Evolutionary conservation across 2,113 vertebrate genomes (phyloP).

Genomic region (Cebidichthys violaceus): DNA sequence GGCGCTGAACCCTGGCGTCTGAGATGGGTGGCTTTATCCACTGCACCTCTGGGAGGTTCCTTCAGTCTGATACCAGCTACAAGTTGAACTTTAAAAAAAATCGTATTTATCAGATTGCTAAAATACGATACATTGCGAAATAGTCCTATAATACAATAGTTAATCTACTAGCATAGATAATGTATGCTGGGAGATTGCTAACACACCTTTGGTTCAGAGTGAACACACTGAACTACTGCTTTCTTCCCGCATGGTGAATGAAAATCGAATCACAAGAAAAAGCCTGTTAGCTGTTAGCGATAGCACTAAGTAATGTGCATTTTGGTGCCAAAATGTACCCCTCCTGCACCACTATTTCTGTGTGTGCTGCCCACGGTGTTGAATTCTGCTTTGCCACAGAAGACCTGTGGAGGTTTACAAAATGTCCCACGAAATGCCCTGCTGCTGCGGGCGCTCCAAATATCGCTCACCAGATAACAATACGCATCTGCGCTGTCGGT

Average conservation of each 20-base stretch:
- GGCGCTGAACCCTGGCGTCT: neutral
- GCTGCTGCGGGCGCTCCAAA: slow-evolving; percentile 35
- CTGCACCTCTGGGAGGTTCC: neutral
- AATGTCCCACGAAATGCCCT: slow-evolving; percentile 35
- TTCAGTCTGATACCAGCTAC: neutral
- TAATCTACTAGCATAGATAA: neutral
- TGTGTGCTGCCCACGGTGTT: slow-evolving; percentile 43
- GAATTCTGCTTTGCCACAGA: slow-evolving; percentile 33
- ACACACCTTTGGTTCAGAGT: neutral
- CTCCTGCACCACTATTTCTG: slow-evolving; percentile 4
- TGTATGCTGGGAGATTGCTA: neutral
- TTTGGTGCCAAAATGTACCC: slow-evolving; percentile 6
- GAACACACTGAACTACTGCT: neutral
- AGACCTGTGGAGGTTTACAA: slow-evolving; percentile 44
- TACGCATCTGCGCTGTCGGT: slow-evolving; percentile 23
- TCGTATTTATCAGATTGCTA: neutral
- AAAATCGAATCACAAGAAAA: neutral
- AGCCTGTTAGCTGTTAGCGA: neutral
- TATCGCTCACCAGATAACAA: slow-evolving; percentile 28
- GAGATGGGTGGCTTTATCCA: neutral
- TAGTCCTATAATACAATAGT: neutral
- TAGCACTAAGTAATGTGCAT: slow-evolving; percentile 10
- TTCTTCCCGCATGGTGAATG: neutral
- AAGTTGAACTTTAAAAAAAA: neutral
- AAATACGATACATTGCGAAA: neutral